Evolutionary conservation across 2,888 invertebrate genomes (phyloP).

Genomic region (Heliconius cydno): DNA sequence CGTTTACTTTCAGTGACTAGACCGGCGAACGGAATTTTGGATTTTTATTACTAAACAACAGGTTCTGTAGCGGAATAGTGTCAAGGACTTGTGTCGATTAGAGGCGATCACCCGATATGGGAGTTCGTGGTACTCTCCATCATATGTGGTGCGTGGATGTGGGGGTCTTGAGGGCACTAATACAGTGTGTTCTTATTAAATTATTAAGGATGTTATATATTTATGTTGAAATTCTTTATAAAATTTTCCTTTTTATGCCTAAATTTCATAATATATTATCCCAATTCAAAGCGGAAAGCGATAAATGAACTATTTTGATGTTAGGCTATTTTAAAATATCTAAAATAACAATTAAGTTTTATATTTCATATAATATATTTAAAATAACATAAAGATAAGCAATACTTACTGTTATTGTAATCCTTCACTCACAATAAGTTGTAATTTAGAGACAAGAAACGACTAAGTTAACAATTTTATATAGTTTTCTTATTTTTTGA

Average conservation of each 20-base stretch:
- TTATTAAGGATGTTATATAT: neutral
- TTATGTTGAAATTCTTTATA: neutral
- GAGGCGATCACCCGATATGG: slow-evolving; percentile 1
- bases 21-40: slow-evolving; percentile 48
- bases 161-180: neutral
- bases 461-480: too few species aligned
- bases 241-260: too few species aligned
- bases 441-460: too few species aligned
- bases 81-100: slow-evolving; percentile 31
- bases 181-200: neutral
- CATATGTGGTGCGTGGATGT: neutral
- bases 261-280: too few species aligned
- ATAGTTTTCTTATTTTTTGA: too few species aligned
- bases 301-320: accelerated
- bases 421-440: too few species aligned
- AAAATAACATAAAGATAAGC: too few species aligned
- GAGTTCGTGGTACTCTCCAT: slow-evolving; percentile 1
- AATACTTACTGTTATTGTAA: too few species aligned
- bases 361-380: too few species aligned
- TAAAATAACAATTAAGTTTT: too few species aligned
- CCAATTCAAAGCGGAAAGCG: too few species aligned
- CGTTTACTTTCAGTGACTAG: slow-evolving; percentile 67
- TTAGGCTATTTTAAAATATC: too few species aligned
- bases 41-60: slow-evolving; percentile 36
- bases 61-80: slow-evolving; percentile 35